These are phyloP conservation scores for Heterodera filipjevi DNA, from an alignment of 2,888 invertebrate genomes.

Conservation along the genomic window DNA sequence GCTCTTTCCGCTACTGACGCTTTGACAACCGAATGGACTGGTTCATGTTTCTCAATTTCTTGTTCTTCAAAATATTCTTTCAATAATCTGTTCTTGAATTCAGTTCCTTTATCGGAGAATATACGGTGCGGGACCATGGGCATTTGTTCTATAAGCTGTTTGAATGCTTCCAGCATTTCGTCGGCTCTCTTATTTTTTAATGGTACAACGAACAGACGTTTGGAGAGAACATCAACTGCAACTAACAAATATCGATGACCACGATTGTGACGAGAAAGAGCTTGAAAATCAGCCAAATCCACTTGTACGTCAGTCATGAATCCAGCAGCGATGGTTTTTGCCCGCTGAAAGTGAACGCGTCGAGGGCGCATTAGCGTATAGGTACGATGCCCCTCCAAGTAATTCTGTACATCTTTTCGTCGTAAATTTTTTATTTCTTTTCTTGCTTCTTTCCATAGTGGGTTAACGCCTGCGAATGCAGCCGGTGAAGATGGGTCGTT, in stretches of 20 bases:
- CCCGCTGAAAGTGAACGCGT: background rate
- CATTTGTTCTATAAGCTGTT: slow-evolving; percentile 6
- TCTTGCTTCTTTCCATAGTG: background rate
- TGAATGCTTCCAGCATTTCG: background rate
- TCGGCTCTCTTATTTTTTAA: background rate
- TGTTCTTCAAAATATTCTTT: slow-evolving; percentile 9
- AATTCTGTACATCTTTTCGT: background rate
- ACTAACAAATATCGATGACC: slow-evolving; percentile 20
- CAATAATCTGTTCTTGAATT: slow-evolving; percentile 5
- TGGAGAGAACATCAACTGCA: slow-evolving; percentile 19
- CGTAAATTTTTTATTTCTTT: background rate
- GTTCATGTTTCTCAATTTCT: slow-evolving; percentile 5
- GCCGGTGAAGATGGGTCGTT: slow-evolving; percentile 11
- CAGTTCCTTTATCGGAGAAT: background rate
- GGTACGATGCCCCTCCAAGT: slow-evolving; percentile 3
- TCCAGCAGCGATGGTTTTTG: background rate
- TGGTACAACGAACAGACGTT: slow-evolving; percentile 16
- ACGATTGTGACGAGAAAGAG: slow-evolving; percentile 4
- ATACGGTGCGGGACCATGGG: slow-evolving; percentile 11
- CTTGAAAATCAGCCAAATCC: slow-evolving; percentile 17
- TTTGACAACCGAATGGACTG: slow-evolving; percentile 11
- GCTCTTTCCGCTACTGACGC: slow-evolving; percentile 20
- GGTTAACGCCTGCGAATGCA: slow-evolving; percentile 2
- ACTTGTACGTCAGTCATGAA: slow-evolving; percentile 21
- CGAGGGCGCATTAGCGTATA: slow-evolving; percentile 10